Base-by-base conservation (phyloP, 2,113 vertebrate species). In the Trichomycterus rosablanca region DNA sequence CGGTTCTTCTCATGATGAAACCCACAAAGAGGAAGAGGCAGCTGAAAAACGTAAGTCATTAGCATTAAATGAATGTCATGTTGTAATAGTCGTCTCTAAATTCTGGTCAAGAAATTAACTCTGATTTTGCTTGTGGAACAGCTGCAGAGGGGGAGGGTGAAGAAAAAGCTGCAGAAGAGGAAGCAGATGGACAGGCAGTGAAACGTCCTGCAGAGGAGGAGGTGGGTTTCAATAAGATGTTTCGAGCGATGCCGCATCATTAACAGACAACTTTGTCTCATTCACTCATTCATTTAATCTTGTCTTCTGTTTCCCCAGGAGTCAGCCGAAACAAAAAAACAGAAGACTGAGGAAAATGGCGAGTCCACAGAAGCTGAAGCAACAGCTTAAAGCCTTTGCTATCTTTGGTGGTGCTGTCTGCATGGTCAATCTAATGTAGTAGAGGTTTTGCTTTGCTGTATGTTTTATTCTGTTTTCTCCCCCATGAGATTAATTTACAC, bases 401-500 rank as follows among this genome's bases (percentile, higher is more conserved):
- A 67, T 35, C 54, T 63, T 78, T 73, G 58, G 79, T 83, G 70
- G 83, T 83, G 71, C 78, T 78, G 81, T 81, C 82, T 76, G 79
- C 79, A 73, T 83, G 87, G 85, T 89, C 86, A 81, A 70, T 76
- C 80, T 78, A 19, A 72, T 78, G 67, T 74, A 79, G 76, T 87
- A 89, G 86, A 88, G 86, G 82, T 84, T 85, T 86, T 88, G 88
- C 87, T 89, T 87, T n/a, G n/a, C 76, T 84, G 70, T 87, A 74
- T 85, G 76, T 74, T 80, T 76, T 60, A 62, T 79, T 64, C 39
- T 51, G 81, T 80, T 77, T 43, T 35, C 43, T 12, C 80, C 79
- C 72, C 79, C 78, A 70, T 74, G 68, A 84, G 80, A 81, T 76
- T 81, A 78, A 80, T 78, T 82, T 86, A 85, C 87, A 88, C 86